phyloP scores from a whole-genome alignment of 2,113 vertebrate genomes.

The Asarcornis scutulata region DNA sequence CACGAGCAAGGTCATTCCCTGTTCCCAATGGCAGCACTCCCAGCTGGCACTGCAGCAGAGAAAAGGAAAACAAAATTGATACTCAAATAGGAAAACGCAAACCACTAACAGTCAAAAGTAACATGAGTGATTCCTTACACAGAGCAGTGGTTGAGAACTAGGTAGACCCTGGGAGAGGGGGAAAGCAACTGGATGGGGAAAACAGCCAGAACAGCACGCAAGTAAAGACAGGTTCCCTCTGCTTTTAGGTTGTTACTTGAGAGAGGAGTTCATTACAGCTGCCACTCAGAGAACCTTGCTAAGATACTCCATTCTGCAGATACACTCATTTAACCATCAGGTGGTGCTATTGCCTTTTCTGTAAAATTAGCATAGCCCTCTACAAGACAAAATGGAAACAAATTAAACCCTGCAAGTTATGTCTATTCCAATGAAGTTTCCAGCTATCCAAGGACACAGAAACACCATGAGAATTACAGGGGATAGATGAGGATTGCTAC shows the following conservation, averaged over 20 bases:
- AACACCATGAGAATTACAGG: not conserved
- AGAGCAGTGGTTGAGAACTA: not conserved
- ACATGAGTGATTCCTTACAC: not conserved
- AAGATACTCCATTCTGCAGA: not conserved
- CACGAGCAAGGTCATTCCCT: constrained; percentile 94
- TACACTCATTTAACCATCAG: constrained; percentile 1
- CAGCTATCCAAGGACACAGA: not conserved
- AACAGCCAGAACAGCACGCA: not conserved
- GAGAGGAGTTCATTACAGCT: not conserved
- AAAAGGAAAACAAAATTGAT: not conserved
- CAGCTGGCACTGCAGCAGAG: constrained; percentile 87
- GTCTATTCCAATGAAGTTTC: not conserved
- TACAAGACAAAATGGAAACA: not conserved
- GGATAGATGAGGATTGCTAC: not conserved
- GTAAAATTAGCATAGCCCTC: not conserved
- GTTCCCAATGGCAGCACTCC: constrained; percentile 95
- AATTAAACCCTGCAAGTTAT: not conserved
- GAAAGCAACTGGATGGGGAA: not conserved
- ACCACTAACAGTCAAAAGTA: not conserved
- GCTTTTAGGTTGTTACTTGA: not conserved
- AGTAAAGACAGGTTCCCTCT: not conserved
- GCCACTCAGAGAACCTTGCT: not conserved
- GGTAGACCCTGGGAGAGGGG: not conserved
- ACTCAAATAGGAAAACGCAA: not conserved
- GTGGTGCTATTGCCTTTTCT: not conserved